Evolutionary conservation across 2,113 vertebrate genomes (phyloP).

Genomic region (Rhinoptilus africanus): DNA sequence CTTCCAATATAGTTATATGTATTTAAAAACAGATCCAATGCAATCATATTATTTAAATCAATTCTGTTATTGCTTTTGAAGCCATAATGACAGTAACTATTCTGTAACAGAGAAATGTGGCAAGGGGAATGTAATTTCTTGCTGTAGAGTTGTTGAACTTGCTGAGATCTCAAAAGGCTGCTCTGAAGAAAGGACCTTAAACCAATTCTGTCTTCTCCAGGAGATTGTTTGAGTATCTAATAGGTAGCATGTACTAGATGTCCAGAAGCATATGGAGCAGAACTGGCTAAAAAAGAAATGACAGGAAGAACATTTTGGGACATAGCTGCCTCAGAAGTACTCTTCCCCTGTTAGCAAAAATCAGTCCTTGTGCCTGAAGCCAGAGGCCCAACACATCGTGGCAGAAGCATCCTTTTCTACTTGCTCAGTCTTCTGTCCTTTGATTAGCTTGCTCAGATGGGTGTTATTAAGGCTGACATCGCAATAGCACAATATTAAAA

Average conservation of each 20-base stretch:
- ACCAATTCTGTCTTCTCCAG: background rate
- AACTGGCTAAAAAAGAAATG: background rate
- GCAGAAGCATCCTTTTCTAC: background rate
- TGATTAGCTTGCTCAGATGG: background rate
- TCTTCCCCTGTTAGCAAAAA: background rate
- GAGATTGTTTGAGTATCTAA: background rate
- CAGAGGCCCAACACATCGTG: background rate
- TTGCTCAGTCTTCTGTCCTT: background rate
- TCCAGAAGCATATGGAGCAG: background rate
- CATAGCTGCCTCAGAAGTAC: background rate
- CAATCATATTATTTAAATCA: conserved; percentile 36
- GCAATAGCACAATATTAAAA: background rate
- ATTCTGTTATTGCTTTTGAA: conserved; percentile 51
- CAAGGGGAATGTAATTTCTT: background rate
- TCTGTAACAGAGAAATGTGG: background rate
- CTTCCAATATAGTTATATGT: conserved; percentile 4
- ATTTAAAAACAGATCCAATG: conserved; percentile 42
- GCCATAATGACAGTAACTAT: conserved; percentile 12
- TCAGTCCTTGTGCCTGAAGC: background rate
- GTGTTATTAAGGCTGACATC: background rate
- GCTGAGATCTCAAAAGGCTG: background rate
- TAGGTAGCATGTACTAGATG: background rate
- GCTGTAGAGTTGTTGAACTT: background rate
- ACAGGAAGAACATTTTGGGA: background rate
- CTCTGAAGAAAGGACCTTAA: background rate